Conservation (phyloP, 37 sponge, comb jelly and placozoan genomes). For the Chondrilla cf. caribensis region DNA sequence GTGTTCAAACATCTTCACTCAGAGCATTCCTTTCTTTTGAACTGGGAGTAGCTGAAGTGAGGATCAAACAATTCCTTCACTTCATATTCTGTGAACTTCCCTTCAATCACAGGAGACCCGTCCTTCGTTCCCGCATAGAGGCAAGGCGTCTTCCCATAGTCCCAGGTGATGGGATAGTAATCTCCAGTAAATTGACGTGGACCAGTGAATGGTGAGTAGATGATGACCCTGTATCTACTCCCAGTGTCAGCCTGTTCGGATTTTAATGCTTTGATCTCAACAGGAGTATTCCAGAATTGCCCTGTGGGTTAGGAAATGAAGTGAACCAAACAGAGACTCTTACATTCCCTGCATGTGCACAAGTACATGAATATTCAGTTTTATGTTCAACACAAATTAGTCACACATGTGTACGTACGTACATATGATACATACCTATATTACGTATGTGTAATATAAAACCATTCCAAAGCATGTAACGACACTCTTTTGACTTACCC, state of each 20-base stretch:
- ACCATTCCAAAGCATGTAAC: too few relatives aligned
- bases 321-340: neutral
- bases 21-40: neutral
- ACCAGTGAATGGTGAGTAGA: neutral
- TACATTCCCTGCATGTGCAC: too few relatives aligned
- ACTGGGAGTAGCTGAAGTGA: constrained; percentile 14
- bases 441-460: too few relatives aligned
- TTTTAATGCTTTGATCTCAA: neutral
- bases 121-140: constrained; percentile 16
- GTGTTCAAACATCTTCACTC: neutral
- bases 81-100: constrained; percentile 21
- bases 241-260: neutral
- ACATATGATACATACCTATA: too few relatives aligned
- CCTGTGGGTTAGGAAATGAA: neutral
- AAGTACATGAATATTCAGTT: too few relatives aligned
- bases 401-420: too few relatives aligned
- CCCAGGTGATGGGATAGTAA: constrained; percentile 24
- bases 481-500: constrained; percentile 4
- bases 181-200: constrained; percentile 11
- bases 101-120: constrained; percentile 25
- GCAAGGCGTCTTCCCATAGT: neutral
- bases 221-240: neutral
- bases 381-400: too few relatives aligned
- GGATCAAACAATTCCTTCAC: constrained; percentile 12
- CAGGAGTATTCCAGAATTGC: constrained; percentile 34